These are phyloP conservation scores for Leptinotarsa texana DNA, from an alignment of 1,140 invertebrate genomes.

Conservation along the genomic window DNA sequence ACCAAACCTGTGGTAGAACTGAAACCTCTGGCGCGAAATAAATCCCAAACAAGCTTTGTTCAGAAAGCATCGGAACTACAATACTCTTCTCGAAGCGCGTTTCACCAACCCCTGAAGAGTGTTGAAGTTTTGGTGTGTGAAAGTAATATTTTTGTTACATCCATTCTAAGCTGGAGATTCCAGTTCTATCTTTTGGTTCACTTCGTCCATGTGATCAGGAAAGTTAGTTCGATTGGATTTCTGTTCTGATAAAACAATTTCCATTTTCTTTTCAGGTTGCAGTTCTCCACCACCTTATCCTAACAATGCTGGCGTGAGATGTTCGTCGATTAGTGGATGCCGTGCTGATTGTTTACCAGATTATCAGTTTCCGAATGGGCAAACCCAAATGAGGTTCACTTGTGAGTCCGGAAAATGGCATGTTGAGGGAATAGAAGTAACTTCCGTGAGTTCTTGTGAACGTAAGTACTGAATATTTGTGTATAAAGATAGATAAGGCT, in stretches of 20 bases:
- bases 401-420: slow-evolving; percentile 65
- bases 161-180: too few species aligned
- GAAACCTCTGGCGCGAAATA: too few species aligned
- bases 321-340: slow-evolving; percentile 60
- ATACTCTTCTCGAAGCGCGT: too few species aligned
- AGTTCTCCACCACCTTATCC: slow-evolving; percentile 40
- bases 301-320: slow-evolving; percentile 56
- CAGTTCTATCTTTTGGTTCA: too few species aligned
- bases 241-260: not conserved
- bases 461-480: slow-evolving; percentile 56
- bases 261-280: slow-evolving; percentile 4
- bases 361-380: slow-evolving; percentile 66
- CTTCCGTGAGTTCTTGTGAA: slow-evolving; percentile 63
- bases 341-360: slow-evolving; percentile 60
- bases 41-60: too few species aligned
- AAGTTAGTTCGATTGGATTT: not conserved
- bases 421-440: slow-evolving; percentile 58
- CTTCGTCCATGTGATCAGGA: not conserved
- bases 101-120: too few species aligned
- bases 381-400: slow-evolving; percentile 57
- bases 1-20: too few species aligned
- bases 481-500: not conserved
- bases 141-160: not conserved
- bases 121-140: too few species aligned
- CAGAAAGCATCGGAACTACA: too few species aligned